Evolutionary conservation across 2,113 vertebrate genomes (phyloP).

Genomic region (Asarcornis scutulata): DNA sequence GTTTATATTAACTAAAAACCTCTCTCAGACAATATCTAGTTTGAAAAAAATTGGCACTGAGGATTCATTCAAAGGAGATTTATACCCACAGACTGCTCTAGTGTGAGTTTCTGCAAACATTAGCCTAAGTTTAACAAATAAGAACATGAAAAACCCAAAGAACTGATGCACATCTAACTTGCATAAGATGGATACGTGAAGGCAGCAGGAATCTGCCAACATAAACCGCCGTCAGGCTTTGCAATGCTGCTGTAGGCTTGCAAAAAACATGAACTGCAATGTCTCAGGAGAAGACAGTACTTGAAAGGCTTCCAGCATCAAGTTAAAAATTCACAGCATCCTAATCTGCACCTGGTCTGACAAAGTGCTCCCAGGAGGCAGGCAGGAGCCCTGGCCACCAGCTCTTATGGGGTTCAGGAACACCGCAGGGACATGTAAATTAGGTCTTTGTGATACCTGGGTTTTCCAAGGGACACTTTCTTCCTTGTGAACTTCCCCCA

Average conservation of each 20-base stretch:
- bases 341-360: not conserved
- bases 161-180: not conserved
- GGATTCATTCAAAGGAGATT: not conserved
- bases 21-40: not conserved
- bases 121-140: conserved; percentile 34
- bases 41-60: not conserved
- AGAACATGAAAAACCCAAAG: conserved; percentile 3
- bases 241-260: not conserved
- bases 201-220: accelerated
- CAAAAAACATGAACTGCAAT: not conserved
- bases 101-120: not conserved
- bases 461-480: no score
- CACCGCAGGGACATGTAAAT: no score
- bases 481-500: no score
- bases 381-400: accelerated
- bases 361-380: not conserved
- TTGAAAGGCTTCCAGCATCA: not conserved
- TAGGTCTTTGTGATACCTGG: no score
- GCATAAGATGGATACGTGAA: not conserved
- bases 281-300: not conserved
- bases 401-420: not conserved
- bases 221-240: not conserved
- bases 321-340: not conserved
- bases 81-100: not conserved
- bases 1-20: not conserved